Conservation (phyloP, 2,113 vertebrate species). For the Pseudonaja textilis region DNA sequence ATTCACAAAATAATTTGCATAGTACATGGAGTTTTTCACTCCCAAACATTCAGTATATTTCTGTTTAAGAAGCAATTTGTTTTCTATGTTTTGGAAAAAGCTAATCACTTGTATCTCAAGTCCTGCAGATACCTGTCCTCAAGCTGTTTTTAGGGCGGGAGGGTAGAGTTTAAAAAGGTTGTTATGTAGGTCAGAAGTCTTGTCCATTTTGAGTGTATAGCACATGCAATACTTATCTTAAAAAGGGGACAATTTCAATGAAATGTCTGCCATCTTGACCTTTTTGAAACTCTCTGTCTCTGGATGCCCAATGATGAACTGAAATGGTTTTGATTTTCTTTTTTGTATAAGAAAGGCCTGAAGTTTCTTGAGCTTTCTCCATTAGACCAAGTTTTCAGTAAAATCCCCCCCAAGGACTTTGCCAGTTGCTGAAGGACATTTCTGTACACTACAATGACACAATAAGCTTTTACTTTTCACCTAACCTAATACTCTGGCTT, state of each 20-base stretch:
- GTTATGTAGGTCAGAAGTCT: not conserved
- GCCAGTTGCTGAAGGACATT: not conserved
- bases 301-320: not conserved
- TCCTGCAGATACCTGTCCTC: not conserved
- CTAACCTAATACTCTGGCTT: not conserved
- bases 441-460: not conserved
- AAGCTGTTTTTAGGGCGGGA: not conserved
- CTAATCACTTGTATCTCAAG: not conserved
- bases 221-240: not conserved
- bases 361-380: not conserved
- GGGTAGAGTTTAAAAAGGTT: not conserved
- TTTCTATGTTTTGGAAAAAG: not conserved
- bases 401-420: not conserved
- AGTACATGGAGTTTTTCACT: not conserved
- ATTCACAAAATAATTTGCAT: not conserved
- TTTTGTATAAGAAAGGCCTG: not conserved
- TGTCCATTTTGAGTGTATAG: not conserved
- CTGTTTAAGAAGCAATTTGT: not conserved
- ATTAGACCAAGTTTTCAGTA: not conserved
- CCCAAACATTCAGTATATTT: not conserved
- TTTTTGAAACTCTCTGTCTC: not conserved
- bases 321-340: not conserved
- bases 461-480: not conserved
- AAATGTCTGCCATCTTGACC: not conserved
- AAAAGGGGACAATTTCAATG: not conserved